These are phyloP conservation scores for Dicyrtomina minuta DNA, from an alignment of 2,888 invertebrate species.

Conservation along the genomic window DNA sequence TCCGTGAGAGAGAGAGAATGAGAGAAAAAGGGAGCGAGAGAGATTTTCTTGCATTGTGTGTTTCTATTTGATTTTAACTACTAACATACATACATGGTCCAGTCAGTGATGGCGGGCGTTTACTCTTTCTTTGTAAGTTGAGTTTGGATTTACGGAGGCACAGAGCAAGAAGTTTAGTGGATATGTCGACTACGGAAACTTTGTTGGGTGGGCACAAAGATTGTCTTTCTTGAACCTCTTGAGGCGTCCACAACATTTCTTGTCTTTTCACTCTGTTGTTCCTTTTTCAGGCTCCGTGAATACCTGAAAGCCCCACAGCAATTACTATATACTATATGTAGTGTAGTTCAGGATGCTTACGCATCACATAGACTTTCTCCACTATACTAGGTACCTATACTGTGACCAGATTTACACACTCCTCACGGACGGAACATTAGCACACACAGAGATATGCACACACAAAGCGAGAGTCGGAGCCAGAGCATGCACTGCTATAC, in stretches of 20 bases:
- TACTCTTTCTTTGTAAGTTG: too few species aligned
- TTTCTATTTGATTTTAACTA: slow-evolving; percentile 9
- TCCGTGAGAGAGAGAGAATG: too few species aligned
- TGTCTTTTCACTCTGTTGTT: neutral
- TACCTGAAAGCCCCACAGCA: slow-evolving; percentile 6
- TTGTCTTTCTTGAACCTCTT: neutral
- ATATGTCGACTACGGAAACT: neutral
- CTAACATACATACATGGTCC: too few species aligned
- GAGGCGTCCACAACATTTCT: neutral
- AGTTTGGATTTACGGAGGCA: too few species aligned
- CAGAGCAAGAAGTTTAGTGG: neutral
- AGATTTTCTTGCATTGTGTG: too few species aligned
- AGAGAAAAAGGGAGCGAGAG: too few species aligned
- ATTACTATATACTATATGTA: too few species aligned
- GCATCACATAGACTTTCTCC: neutral
- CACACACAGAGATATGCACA: neutral
- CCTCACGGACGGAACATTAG: too few species aligned
- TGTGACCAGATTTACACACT: neutral
- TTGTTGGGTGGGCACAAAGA: neutral
- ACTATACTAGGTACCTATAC: neutral
- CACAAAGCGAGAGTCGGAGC: neutral
- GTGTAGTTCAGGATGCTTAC: too few species aligned
- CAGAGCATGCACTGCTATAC: neutral
- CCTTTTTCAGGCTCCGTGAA: neutral
- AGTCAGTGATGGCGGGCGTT: too few species aligned